Evolutionary conservation across 1,140 invertebrate genomes (phyloP).

Genomic region (Atta colombica): DNA sequence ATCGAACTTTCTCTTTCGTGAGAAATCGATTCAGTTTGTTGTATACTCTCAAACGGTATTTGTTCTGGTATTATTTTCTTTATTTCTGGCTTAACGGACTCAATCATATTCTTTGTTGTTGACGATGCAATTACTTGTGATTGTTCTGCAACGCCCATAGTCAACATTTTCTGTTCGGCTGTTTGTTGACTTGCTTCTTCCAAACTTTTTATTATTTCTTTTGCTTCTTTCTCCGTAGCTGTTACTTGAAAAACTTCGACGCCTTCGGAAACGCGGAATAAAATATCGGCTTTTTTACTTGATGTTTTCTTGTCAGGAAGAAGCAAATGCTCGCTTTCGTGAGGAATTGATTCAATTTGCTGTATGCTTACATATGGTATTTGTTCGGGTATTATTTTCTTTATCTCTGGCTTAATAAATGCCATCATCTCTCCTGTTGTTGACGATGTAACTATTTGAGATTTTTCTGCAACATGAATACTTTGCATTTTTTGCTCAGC

Average conservation of each 20-base stretch:
- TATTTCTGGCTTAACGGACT: constrained; percentile 67
- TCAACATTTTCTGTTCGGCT: constrained; percentile 75
- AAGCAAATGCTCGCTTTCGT: constrained; percentile 80
- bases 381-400: constrained; percentile 74
- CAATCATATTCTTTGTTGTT: constrained; percentile 71
- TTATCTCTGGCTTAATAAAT: constrained; percentile 68
- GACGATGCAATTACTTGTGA: constrained; percentile 78
- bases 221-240: constrained; percentile 81
- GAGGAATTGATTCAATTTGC: constrained; percentile 73
- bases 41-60: constrained; percentile 80
- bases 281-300: constrained; percentile 74
- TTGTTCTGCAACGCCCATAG: constrained; percentile 76
- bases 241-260: constrained; percentile 81
- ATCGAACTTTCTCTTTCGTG: constrained; percentile 80
- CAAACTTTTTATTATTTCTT: constrained; percentile 79
- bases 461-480: constrained; percentile 76
- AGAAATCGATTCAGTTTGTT: constrained; percentile 74
- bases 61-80: constrained; percentile 76
- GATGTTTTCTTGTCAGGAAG: constrained; percentile 65
- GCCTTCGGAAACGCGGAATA: constrained; percentile 76
- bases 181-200: constrained; percentile 74
- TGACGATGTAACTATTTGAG: constrained; percentile 78
- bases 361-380: constrained; percentile 81
- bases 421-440: constrained; percentile 72
- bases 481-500: constrained; percentile 77